Conservation (phyloP, 2,888 invertebrate genomes). For the Cephalotes varians region DNA sequence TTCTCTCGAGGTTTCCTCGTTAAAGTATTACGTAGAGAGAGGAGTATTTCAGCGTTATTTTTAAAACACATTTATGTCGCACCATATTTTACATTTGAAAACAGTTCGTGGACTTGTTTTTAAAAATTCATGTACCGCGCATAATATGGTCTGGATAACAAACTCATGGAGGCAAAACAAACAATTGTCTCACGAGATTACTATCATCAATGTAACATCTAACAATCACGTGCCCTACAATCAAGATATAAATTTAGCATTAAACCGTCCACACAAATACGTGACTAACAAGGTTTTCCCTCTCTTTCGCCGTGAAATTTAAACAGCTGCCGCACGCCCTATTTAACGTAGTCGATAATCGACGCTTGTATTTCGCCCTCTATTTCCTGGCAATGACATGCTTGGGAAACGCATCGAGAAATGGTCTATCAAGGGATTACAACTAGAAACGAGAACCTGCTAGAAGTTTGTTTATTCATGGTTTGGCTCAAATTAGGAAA, state of each 20-base stretch:
- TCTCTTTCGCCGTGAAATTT: conserved; percentile 10
- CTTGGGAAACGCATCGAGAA: conserved; percentile 15
- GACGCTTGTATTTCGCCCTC: conserved; percentile 28
- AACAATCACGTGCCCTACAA: conserved; percentile 4
- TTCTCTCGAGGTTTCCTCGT: background rate
- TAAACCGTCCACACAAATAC: background rate
- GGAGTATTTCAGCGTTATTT: background rate
- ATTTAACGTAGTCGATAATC: conserved; percentile 35
- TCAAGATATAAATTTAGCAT: conserved; percentile 33
- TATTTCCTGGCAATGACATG: conserved; percentile 18
- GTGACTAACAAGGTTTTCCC: conserved; percentile 29
- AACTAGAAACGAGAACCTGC: conserved; percentile 8
- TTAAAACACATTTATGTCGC: background rate
- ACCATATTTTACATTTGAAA: background rate
- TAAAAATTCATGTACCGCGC: conserved; percentile 21
- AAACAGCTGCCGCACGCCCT: conserved; percentile 21
- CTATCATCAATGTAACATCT: conserved; percentile 9
- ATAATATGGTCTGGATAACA: conserved; percentile 10
- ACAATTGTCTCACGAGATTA: conserved; percentile 15
- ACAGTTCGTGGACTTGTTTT: background rate
- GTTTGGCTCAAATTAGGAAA: conserved; percentile 15
- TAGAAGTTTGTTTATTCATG: conserved; percentile 32
- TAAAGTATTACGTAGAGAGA: background rate
- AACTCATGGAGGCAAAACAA: conserved; percentile 12
- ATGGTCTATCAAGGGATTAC: conserved; percentile 8